Evolutionary conservation across 1,140 invertebrate genomes (phyloP), one percentile per base, ranked within the genome.

Genomic region (Hesperophylax magnus): DNA sequence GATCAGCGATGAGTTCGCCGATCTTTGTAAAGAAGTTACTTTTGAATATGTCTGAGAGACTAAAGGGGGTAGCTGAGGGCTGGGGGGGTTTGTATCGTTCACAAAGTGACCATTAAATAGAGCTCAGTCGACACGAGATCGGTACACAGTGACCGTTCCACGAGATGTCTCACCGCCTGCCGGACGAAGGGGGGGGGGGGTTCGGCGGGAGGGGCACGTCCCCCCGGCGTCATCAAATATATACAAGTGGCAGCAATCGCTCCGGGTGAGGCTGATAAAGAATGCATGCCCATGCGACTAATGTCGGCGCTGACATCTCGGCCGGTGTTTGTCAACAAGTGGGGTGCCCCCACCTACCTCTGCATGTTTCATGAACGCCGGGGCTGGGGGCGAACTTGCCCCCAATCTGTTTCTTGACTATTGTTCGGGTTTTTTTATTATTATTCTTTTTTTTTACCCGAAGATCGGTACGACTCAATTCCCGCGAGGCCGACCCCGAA

Each of bases 261-360:
- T 78, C 60, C 60, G 76, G 72, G 58, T 34, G 72, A 22, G 5
- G 20, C 72, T 81, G 79, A 76, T 81, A 81, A 81, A 81, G 79
- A 81, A 81, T 81, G 79, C 79, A 81, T 81, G 79, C 22, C 72
- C 60, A 67, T 27, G 60, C 76, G 72, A 81, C 79, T 81, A 81
- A 81, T 81, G 79, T 81, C 69, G 72, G 58, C 74, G 79, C 74
- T 81, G 79, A 81, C 79, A 81, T 75, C 60, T 63, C 60, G 76
- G 18, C 61, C 60, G 65, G 76, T 81, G 79, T 81, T 81, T 81
- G 79, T 81, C 79, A 81, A 81, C 79, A 81, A 81, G 79, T 81
- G 76, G 61, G 79, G n/a, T 53, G 34, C 69, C 56, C 39, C n/a
- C 75, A 31, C 27, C 7, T 27, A 17, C 27, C 56, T n/a, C 61